Percentiles rank a stretch among this genome's conserved stretches.
Conservation (phyloP, 2,113 vertebrate genomes). For the Caranx melampygus region DNA sequence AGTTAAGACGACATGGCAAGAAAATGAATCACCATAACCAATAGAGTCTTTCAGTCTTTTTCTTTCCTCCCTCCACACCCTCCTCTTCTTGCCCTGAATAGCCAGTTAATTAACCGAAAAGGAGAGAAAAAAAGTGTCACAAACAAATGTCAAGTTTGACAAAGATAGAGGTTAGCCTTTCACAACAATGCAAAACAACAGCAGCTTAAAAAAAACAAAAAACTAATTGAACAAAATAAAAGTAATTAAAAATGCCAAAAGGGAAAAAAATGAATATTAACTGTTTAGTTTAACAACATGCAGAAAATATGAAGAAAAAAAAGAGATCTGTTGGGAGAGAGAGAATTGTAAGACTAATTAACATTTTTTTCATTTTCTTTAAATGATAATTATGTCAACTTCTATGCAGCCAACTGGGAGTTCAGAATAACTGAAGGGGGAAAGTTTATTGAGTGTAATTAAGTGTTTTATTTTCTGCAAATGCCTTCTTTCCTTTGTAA, state of each 20-base stretch:
- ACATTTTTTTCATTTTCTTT: conserved; percentile 47
- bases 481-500: conserved; percentile 37
- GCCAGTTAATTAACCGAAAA: conserved; percentile 67
- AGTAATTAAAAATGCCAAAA: conserved; percentile 75
- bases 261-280: conserved; percentile 45
- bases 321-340: conserved; percentile 27
- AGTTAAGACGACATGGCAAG: conserved; percentile 7
- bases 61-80: background rate
- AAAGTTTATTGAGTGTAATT: conserved; percentile 59
- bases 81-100: conserved; percentile 50
- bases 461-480: conserved; percentile 51
- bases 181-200: conserved; percentile 51
- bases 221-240: conserved; percentile 53
- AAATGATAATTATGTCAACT: conserved; percentile 70
- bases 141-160: conserved; percentile 67
- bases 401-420: conserved; percentile 53
- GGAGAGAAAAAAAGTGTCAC: background rate
- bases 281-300: conserved; percentile 60
- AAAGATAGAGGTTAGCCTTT: conserved; percentile 68
- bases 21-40: conserved; percentile 28
- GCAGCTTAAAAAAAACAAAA: conserved; percentile 39
- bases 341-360: conserved; percentile 62
- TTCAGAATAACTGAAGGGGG: conserved; percentile 42
- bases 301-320: conserved; percentile 20
- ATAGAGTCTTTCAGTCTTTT: background rate